A percentile compares a stretch with the other conserved stretches of the same genome.
Evolutionary conservation across 1,140 invertebrate genomes (phyloP).

Genomic region (Pseudomyrmex flavicornis): DNA sequence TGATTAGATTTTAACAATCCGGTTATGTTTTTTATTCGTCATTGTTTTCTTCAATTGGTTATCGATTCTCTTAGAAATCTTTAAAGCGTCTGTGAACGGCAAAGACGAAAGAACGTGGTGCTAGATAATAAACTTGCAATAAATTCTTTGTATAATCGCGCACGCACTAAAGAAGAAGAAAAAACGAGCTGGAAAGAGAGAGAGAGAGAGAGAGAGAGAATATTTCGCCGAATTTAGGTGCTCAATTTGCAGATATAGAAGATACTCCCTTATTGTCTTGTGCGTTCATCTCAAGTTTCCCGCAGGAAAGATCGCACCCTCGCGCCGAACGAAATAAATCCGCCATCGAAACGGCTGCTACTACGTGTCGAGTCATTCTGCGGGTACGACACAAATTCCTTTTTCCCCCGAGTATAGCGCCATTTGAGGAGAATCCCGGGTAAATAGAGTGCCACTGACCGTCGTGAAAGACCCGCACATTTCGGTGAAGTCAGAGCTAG

Average conservation of each 20-base stretch:
- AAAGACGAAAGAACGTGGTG: no score
- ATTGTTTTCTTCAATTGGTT: not conserved
- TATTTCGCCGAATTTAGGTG: constrained; percentile 34
- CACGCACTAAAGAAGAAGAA: not conserved
- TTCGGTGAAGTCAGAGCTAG: constrained; percentile 30
- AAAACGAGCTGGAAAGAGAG: no score
- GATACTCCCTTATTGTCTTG: constrained; percentile 37
- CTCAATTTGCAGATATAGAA: constrained; percentile 31
- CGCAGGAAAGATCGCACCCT: constrained; percentile 26
- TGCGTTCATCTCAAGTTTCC: constrained; percentile 37
- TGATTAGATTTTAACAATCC: not conserved
- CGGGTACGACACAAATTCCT: constrained; percentile 47
- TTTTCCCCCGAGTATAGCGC: constrained; percentile 28
- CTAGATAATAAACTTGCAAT: not conserved
- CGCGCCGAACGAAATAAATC: constrained; percentile 41
- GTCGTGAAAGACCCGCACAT: constrained; percentile 39
- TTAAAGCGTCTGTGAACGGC: not conserved
- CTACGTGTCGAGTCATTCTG: constrained; percentile 36
- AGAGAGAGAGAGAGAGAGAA: not conserved
- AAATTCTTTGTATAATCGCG: not conserved
- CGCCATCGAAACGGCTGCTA: constrained; percentile 48
- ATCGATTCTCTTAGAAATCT: not conserved
- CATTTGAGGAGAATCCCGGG: constrained; percentile 20
- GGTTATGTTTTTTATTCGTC: no score
- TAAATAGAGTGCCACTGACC: constrained; percentile 59